Base-by-base conservation (phyloP, 2,113 vertebrate genomes). In the Elgaria multicarinata region DNA sequence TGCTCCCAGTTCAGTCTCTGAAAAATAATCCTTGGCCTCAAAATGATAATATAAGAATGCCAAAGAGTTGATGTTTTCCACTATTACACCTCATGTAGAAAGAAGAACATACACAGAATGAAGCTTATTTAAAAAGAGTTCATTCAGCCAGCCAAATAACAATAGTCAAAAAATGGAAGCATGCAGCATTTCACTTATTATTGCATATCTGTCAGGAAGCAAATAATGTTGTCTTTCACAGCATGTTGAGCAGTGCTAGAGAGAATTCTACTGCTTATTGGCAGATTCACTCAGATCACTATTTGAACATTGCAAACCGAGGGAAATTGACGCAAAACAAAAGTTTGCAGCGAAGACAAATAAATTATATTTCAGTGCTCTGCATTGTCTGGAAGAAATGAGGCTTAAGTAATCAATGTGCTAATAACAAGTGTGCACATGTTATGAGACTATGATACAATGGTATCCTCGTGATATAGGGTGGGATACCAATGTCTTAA, bases 231-330 rank as follows among this genome's bases (percentile, higher is more conserved):
- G 85, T 92, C 85, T 82, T 90, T 53, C 58, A 72, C n/a, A 88
- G 46, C 22, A 93, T 89, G 74, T 71, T 94, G 80, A 74, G 88
- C 79, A 93, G 53, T 87, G 18, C 58, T 93, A 87, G 16, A 71
- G 24, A 78, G 75, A 94, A 94, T 90, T 76, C 81, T 75, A 89
- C 44, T 83, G 83, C 87, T 93, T 93, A 78, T 83, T 78, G 87
- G 91, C 91, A 95, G 87, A 92, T 94, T 92, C 50, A 75, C 90
- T 93, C 92, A 93, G 83, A 1, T 92, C 39, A n/a, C 18, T 88
- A 50, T 88, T 94, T 94, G 81, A 81, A 89, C 90, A 91, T 91
- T 24, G 92, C 3, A 90, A 94, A 89, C 7, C 20, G 79, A 20
- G 53, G 50, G 33, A 89, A 91, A 92, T 78, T 89, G 89, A 89